Evolutionary conservation across 1,140 invertebrate genomes (phyloP).

Genomic region (Carcinoscorpius rotundicauda): DNA sequence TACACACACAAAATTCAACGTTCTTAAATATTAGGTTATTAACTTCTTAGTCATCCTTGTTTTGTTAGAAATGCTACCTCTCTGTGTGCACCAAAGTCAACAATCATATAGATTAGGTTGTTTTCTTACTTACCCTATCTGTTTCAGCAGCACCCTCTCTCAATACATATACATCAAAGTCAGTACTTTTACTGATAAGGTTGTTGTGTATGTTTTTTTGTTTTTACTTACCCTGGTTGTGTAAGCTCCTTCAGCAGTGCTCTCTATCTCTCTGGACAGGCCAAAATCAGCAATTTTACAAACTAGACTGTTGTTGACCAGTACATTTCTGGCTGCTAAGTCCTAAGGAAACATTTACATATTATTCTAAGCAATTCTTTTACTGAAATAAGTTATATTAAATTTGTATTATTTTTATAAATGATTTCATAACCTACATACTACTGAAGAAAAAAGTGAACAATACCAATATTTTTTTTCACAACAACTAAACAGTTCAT

Average conservation of each 20-base stretch:
- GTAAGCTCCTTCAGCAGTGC: conserved; percentile 93
- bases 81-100: no score
- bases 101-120: not conserved
- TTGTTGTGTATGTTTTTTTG: no score
- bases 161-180: not conserved
- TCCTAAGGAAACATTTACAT: conserved; percentile 38
- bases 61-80: no score
- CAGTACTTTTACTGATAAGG: not conserved
- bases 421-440: no score
- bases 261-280: conserved; percentile 91
- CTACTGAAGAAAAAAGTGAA: no score
- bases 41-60: conserved; percentile 31
- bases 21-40: conserved; percentile 97
- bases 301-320: conserved; percentile 94
- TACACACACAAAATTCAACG: conserved; percentile 93
- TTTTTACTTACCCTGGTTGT: conserved; percentile 69
- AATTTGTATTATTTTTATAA: no score
- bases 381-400: no score
- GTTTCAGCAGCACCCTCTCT: no score
- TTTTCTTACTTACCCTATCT: no score
- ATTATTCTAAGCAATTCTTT: no score
- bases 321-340: conserved; percentile 92
- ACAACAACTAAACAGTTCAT: no score
- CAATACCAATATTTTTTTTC: no score
- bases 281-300: conserved; percentile 99